Conservation (phyloP, 2,888 invertebrate species). For the Vandiemenella viatica region DNA sequence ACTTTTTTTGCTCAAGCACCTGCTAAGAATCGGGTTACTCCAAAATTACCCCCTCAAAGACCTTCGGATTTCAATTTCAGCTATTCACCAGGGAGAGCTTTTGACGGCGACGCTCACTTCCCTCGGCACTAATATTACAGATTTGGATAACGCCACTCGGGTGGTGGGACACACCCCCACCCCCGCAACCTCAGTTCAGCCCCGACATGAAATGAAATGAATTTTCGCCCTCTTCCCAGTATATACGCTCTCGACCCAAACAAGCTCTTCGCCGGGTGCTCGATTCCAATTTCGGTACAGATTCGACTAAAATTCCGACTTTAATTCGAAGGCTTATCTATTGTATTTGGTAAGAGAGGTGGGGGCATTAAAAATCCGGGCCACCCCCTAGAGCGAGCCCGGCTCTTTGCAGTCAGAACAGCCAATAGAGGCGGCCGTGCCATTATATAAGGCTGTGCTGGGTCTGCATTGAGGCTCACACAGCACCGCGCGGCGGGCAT, state of each 20-base stretch:
- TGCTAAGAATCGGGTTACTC: conserved; percentile 17
- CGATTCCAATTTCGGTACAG: conserved; percentile 15
- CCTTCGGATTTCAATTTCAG: conserved; percentile 17
- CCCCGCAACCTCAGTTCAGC: conserved; percentile 2
- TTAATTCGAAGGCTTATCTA: conserved; percentile 29
- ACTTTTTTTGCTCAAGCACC: conserved; percentile 2
- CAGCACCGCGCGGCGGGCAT: conserved; percentile 7
- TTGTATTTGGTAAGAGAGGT: conserved; percentile 26
- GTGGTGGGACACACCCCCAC: neutral
- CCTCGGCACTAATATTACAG: conserved; percentile 15
- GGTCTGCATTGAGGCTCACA: no score
- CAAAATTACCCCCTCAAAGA: conserved; percentile 18
- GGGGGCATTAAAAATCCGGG: conserved; percentile 14
- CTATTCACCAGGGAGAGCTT: conserved; percentile 16
- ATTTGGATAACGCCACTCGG: conserved; percentile 15
- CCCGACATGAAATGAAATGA: conserved; percentile 17
- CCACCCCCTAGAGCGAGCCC: neutral
- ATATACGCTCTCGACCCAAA: conserved; percentile 4
- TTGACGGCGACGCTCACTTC: conserved; percentile 9
- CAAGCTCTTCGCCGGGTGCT: conserved; percentile 5
- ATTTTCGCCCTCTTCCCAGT: conserved; percentile 12
- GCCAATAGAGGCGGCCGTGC: conserved; percentile 4
- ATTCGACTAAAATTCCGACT: conserved; percentile 18
- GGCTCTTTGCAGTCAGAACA: conserved; percentile 15
- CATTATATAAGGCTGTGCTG: conserved; percentile 3